phyloP scores from a whole-genome alignment of 2,888 invertebrate genomes.

The Macrosoma leucophasiata region DNA sequence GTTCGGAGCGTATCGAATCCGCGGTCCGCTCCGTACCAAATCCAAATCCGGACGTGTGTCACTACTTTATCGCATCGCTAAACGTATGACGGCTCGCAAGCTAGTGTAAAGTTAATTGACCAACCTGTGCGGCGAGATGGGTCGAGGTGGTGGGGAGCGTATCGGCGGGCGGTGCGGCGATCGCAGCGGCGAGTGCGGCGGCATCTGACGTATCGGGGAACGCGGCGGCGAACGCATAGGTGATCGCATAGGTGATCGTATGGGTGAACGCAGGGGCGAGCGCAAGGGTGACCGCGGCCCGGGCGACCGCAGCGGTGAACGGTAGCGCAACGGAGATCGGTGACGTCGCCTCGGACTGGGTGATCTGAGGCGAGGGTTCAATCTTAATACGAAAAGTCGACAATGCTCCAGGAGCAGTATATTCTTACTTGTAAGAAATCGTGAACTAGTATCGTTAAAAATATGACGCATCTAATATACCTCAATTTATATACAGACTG shows the following conservation, averaged over 20 bases:
- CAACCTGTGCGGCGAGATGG: conserved; percentile 42
- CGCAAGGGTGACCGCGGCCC: conserved; percentile 35
- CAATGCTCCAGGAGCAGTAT: too few species aligned
- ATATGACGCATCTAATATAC: too few species aligned
- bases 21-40: too few species aligned
- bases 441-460: too few species aligned
- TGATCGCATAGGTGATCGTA: conserved; percentile 31
- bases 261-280: conserved; percentile 39
- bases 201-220: conserved; percentile 30
- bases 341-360: conserved; percentile 69
- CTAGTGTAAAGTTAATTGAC: too few species aligned
- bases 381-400: too few species aligned
- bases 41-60: too few species aligned
- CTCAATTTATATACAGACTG: too few species aligned
- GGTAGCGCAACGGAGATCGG: conserved; percentile 61
- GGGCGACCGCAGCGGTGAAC: conserved; percentile 64
- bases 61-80: conserved; percentile 28
- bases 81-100: conserved; percentile 38
- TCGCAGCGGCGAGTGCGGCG: conserved; percentile 37
- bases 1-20: too few species aligned
- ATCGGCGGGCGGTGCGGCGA: conserved; percentile 39
- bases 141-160: conserved; percentile 38
- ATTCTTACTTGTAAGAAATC: too few species aligned
- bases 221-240: conserved; percentile 36
- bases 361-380: too few species aligned